These are phyloP conservation scores for Aradophagus sp. DNA, from an alignment of 1,140 invertebrate species.

Conservation along the genomic window DNA sequence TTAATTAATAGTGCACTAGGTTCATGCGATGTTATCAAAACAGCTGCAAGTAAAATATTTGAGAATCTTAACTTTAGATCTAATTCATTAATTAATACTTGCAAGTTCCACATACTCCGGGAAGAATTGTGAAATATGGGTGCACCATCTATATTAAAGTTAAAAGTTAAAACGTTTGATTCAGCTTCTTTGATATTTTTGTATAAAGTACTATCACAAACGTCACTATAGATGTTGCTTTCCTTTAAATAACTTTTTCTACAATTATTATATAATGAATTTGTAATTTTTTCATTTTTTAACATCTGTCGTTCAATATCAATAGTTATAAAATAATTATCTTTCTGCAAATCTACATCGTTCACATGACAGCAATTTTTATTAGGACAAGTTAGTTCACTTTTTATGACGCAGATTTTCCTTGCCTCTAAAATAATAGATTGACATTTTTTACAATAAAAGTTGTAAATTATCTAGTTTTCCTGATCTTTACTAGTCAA, in stretches of 20 bases:
- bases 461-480: not conserved
- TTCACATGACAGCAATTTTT: too few relatives aligned
- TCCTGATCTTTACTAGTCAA: conserved; percentile 5
- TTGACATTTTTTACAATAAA: conserved; percentile 59
- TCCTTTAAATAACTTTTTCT: not conserved
- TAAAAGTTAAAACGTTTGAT: conserved; percentile 10
- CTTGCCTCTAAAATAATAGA: too few relatives aligned
- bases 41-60: conserved; percentile 13
- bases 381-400: not conserved
- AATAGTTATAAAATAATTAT: too few relatives aligned
- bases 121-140: conserved; percentile 34
- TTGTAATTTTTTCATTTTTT: not conserved
- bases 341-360: too few relatives aligned
- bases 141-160: conserved; percentile 23
- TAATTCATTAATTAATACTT: conserved; percentile 29
- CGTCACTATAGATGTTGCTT: conserved; percentile 1
- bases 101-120: conserved; percentile 23
- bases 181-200: not conserved
- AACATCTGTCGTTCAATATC: not conserved
- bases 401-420: conserved; percentile 5
- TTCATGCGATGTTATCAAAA: conserved; percentile 20
- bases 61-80: conserved; percentile 5
- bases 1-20: conserved; percentile 12
- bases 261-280: not conserved
- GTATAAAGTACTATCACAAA: conserved; percentile 12